Conservation (phyloP, 1,140 invertebrate species). For the Amyelois transitella region DNA sequence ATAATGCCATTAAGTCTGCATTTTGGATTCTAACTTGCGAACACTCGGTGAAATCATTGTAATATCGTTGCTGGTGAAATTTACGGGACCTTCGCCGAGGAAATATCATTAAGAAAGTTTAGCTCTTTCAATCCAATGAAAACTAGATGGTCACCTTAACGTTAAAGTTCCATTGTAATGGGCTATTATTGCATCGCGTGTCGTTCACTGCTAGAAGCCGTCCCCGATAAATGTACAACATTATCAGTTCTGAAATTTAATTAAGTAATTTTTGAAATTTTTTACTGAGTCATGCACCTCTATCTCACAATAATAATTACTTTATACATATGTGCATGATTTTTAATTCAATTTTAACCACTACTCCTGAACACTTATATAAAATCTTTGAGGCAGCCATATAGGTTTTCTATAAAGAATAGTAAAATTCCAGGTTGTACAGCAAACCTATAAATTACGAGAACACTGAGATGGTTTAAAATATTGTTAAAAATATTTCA, state of each 20-base stretch:
- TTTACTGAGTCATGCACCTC: too few relatives aligned
- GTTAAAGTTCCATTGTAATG: neutral
- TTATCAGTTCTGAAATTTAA: neutral
- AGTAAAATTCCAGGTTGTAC: too few relatives aligned
- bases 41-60: neutral
- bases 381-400: too few relatives aligned
- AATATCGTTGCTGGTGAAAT: neutral
- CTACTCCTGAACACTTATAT: too few relatives aligned
- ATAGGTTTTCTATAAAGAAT: too few relatives aligned
- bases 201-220: neutral
- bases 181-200: neutral
- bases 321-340: too few relatives aligned
- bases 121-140: neutral
- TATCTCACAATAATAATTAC: too few relatives aligned
- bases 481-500: neutral
- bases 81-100: neutral
- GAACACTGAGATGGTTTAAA: too few relatives aligned
- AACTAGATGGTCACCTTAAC: neutral
- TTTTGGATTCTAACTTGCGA: slow-evolving; percentile 4
- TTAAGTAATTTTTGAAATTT: too few relatives aligned
- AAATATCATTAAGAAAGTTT: neutral
- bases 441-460: too few relatives aligned
- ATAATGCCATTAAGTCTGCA: slow-evolving; percentile 14
- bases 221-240: neutral
- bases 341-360: too few relatives aligned